These are phyloP conservation scores for Brachystomella parvula DNA, from an alignment of 1,140 invertebrate species.

Conservation along the genomic window DNA sequence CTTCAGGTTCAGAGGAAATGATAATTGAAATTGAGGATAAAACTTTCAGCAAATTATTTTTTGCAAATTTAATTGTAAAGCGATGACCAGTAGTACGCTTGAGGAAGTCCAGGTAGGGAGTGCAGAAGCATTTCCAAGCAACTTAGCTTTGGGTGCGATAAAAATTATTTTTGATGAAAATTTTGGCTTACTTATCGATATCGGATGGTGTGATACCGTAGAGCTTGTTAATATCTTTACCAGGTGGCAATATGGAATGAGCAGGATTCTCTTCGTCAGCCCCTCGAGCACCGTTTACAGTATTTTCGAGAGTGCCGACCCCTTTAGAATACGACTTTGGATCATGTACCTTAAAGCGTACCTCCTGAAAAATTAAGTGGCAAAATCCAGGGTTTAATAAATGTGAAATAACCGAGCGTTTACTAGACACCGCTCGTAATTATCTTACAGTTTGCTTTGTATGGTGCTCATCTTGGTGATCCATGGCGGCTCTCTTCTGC, in stretches of 20 bases:
- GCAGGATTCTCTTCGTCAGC: slow-evolving; percentile 52
- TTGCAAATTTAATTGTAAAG: too few relatives aligned
- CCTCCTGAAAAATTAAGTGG: slow-evolving; percentile 60
- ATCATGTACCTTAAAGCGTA: slow-evolving; percentile 87
- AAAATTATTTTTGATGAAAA: too few relatives aligned
- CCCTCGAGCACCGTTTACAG: slow-evolving; percentile 65
- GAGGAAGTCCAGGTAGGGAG: too few relatives aligned
- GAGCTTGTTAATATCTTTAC: slow-evolving; percentile 77
- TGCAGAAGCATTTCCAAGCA: too few relatives aligned
- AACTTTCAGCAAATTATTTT: too few relatives aligned
- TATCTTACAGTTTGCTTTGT: slow-evolving; percentile 65
- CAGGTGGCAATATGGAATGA: slow-evolving; percentile 62
- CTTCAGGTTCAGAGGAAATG: too few relatives aligned
- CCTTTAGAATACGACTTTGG: slow-evolving; percentile 84
- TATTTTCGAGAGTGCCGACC: slow-evolving; percentile 72
- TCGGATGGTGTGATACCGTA: slow-evolving; percentile 85
- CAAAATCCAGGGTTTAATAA: not conserved
- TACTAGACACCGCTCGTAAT: not conserved
- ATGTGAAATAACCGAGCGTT: not conserved
- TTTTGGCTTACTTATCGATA: slow-evolving; percentile 70
- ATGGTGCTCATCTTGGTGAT: slow-evolving; percentile 52
- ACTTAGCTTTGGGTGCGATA: too few relatives aligned
- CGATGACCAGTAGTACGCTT: too few relatives aligned
- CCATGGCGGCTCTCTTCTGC: slow-evolving; percentile 60
- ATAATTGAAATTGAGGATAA: too few relatives aligned